These are phyloP conservation scores for Conus ventricosus DNA, from an alignment of 1,140 invertebrate genomes.

Conservation along the genomic window DNA sequence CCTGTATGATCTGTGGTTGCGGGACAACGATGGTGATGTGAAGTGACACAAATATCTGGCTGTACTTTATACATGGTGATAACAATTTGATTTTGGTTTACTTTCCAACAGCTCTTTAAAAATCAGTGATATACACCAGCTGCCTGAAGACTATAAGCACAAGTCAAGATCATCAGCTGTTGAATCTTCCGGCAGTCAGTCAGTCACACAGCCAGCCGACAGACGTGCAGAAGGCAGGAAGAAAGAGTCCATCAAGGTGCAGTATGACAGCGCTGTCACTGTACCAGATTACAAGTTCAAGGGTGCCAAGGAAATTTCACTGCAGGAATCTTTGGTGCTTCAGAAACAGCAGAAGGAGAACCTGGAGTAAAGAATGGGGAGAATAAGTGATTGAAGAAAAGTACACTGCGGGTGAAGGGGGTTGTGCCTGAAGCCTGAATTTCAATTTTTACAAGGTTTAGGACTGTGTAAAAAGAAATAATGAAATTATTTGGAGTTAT, in stretches of 20 bases:
- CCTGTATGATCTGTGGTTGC: no score
- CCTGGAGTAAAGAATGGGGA: background rate
- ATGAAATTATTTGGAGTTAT: no score
- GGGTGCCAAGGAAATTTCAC: slow-evolving; percentile 1
- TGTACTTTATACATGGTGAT: background rate
- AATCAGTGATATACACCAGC: slow-evolving; percentile 30
- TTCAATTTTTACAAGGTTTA: no score
- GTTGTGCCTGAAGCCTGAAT: no score
- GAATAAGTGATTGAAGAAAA: no score
- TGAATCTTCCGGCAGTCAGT: background rate
- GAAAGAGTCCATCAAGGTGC: background rate
- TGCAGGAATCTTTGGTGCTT: background rate
- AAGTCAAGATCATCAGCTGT: background rate
- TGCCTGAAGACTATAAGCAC: slow-evolving; percentile 23
- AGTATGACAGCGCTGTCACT: slow-evolving; percentile 4
- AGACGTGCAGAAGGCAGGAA: background rate
- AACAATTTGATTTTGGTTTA: background rate
- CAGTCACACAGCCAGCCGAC: no score
- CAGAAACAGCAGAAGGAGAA: background rate
- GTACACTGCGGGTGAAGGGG: no score
- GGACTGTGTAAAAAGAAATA: no score
- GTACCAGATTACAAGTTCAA: background rate
- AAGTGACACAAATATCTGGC: background rate
- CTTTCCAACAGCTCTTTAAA: slow-evolving; percentile 35
- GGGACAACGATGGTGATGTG: no score